Conservation (phyloP, 1,140 invertebrate genomes). For the Drosophila eugracilis region DNA sequence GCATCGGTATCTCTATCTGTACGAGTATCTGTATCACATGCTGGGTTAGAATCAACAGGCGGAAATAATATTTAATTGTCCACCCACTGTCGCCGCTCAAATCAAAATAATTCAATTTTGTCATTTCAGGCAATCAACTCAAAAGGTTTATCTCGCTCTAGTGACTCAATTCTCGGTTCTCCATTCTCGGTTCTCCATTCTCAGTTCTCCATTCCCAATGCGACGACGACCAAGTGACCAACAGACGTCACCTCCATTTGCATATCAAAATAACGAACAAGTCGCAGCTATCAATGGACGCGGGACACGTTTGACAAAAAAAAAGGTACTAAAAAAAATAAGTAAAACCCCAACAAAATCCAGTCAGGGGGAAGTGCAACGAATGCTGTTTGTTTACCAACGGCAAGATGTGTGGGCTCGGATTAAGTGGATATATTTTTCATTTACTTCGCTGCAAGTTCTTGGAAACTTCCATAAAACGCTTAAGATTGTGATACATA, state of each 20-base stretch:
- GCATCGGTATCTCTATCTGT: slow-evolving; percentile 17
- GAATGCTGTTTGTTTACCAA: slow-evolving; percentile 30
- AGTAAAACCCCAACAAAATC: background rate
- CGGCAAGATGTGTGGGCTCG: slow-evolving; percentile 23
- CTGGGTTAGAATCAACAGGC: slow-evolving; percentile 48
- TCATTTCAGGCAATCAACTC: slow-evolving; percentile 80
- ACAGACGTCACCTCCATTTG: slow-evolving; percentile 46
- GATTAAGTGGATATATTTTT: slow-evolving; percentile 7
- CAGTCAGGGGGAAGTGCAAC: slow-evolving; percentile 17
- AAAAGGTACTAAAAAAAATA: background rate
- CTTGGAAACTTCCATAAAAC: slow-evolving; percentile 30
- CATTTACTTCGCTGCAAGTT: slow-evolving; percentile 17
- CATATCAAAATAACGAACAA: slow-evolving; percentile 33
- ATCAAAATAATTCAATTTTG: slow-evolving; percentile 84
- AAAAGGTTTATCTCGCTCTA: slow-evolving; percentile 67
- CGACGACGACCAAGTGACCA: slow-evolving; percentile 26
- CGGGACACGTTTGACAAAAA: slow-evolving; percentile 11
- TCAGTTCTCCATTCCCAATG: slow-evolving; percentile 1
- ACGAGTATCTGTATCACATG: slow-evolving; percentile 10
- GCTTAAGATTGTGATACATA: background rate
- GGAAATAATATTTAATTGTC: slow-evolving; percentile 82
- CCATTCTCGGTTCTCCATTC: slow-evolving; percentile 3
- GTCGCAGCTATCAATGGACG: slow-evolving; percentile 32
- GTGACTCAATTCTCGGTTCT: slow-evolving; percentile 30
- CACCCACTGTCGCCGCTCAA: slow-evolving; percentile 76